Conservation (phyloP, 2,888 invertebrate genomes). For the Steinernema scapterisci region DNA sequence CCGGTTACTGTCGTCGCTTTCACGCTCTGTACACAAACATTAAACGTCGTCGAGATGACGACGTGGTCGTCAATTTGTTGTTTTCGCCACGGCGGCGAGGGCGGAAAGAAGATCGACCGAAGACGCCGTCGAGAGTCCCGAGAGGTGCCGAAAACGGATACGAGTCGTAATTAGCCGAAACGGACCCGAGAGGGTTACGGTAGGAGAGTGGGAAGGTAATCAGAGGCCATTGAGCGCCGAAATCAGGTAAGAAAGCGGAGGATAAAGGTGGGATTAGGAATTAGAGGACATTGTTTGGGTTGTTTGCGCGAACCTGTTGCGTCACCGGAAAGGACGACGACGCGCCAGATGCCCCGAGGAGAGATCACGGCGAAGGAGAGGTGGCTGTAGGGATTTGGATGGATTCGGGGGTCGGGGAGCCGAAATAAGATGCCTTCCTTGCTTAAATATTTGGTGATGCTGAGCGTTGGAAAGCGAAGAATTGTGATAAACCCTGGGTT, state of each 20-base stretch:
- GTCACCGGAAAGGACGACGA: slow-evolving; percentile 22
- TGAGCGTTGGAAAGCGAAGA: not conserved
- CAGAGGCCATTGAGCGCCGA: slow-evolving; percentile 25
- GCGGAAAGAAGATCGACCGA: not conserved
- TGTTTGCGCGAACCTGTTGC: slow-evolving; percentile 25
- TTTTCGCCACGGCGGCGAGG: not conserved
- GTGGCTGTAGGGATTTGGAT: not conserved
- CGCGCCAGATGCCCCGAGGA: slow-evolving; percentile 15
- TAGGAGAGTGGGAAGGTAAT: not conserved
- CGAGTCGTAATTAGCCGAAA: slow-evolving; percentile 1
- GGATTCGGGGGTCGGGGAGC: not conserved
- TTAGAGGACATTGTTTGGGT: slow-evolving; percentile 23
- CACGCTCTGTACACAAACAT: slow-evolving; percentile 26
- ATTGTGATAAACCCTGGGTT: too few species aligned
- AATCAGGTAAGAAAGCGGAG: slow-evolving; percentile 23
- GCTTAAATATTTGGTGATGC: too few species aligned
- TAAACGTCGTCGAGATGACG: slow-evolving; percentile 28
- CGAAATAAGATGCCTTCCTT: too few species aligned
- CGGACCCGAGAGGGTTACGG: not conserved
- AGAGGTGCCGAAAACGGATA: slow-evolving; percentile 1
- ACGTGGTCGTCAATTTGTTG: slow-evolving; percentile 13
- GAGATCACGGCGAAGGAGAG: not conserved
- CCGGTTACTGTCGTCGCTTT: slow-evolving; percentile 24
- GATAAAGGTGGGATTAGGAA: slow-evolving; percentile 32
- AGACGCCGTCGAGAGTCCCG: not conserved